A percentile compares a stretch with the other conserved stretches of the same genome.
Conservation (phyloP, 2,113 vertebrate genomes). For the Marmota monax region DNA sequence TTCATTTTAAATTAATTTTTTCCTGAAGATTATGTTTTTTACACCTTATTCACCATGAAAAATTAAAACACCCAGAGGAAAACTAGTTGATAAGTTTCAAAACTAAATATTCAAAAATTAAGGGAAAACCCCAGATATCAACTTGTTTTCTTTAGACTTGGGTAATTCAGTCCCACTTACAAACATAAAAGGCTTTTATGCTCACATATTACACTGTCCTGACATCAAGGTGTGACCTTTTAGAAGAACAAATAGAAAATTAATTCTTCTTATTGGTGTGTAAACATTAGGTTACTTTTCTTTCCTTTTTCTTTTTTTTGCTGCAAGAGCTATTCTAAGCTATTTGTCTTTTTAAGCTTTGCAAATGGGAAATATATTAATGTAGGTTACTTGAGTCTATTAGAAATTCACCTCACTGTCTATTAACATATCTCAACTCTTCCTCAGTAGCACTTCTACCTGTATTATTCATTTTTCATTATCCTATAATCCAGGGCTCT, state of each 20-base stretch:
- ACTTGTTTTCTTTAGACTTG: slow-evolving; percentile 32
- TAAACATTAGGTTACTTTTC: slow-evolving; percentile 63
- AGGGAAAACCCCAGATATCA: neutral
- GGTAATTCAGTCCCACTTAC: neutral
- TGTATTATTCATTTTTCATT: slow-evolving; percentile 80
- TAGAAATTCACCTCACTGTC: slow-evolving; percentile 74
- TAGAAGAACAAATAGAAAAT: slow-evolving; percentile 70
- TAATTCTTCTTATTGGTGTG: slow-evolving; percentile 61
- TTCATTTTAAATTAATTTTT: slow-evolving; percentile 9
- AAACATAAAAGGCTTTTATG: slow-evolving; percentile 37
- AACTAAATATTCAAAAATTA: neutral
- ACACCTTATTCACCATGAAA: slow-evolving; percentile 1
- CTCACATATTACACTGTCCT: neutral
- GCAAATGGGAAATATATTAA: slow-evolving; percentile 79
- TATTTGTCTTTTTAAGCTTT: slow-evolving; percentile 78
- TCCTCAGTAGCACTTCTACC: slow-evolving; percentile 62
- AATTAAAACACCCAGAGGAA: slow-evolving; percentile 49
- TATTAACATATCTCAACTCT: slow-evolving; percentile 75
- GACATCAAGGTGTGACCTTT: slow-evolving; percentile 39
- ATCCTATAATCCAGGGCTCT: slow-evolving; percentile 72
- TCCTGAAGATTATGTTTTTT: slow-evolving; percentile 6
- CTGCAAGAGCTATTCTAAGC: slow-evolving; percentile 42
- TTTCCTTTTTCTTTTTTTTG: neutral
- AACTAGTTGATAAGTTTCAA: slow-evolving; percentile 58
- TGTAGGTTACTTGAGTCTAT: slow-evolving; percentile 69